Conservation (phyloP, 2,797 vertebrate species). For the Calcarius lapponicus region DNA sequence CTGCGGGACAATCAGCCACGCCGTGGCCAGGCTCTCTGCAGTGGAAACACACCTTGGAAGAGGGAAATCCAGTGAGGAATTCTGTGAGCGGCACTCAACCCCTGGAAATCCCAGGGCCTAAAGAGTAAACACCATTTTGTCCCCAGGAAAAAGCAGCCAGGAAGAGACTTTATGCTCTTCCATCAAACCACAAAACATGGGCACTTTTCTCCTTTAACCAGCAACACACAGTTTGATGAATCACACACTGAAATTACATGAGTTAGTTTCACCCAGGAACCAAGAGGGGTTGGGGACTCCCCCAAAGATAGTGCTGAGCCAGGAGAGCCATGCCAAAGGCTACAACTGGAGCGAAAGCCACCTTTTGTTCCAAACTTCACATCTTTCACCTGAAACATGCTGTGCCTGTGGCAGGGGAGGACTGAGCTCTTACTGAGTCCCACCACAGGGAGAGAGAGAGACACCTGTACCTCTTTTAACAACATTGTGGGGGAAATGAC, state of each 20-base stretch:
- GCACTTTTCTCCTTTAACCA: not conserved
- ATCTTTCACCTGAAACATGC: accelerated
- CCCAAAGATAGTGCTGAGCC: accelerated
- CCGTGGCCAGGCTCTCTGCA: slow-evolving; percentile 95
- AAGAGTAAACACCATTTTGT: not conserved
- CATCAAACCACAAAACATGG: not conserved
- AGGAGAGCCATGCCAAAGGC: accelerated
- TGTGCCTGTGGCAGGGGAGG: too few relatives aligned
- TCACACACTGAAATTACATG: accelerated
- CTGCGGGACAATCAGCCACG: slow-evolving; percentile 89
- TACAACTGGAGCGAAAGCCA: accelerated
- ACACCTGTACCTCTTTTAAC: not conserved
- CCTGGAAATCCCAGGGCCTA: not conserved
- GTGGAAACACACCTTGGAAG: slow-evolving; percentile 88
- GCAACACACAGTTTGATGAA: accelerated
- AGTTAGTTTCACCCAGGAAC: not conserved
- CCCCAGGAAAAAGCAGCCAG: not conserved
- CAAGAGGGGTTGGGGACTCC: not conserved
- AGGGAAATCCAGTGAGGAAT: not conserved
- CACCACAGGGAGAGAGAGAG: accelerated
- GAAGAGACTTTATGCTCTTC: not conserved
- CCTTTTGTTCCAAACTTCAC: too few relatives aligned
- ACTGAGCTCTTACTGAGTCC: not conserved
- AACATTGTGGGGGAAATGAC: accelerated
- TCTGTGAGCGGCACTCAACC: not conserved